Percentiles rank a stretch among this genome's conserved stretches.
Conservation (phyloP, 2,888 invertebrate genomes). For the Deilephila elpenor region DNA sequence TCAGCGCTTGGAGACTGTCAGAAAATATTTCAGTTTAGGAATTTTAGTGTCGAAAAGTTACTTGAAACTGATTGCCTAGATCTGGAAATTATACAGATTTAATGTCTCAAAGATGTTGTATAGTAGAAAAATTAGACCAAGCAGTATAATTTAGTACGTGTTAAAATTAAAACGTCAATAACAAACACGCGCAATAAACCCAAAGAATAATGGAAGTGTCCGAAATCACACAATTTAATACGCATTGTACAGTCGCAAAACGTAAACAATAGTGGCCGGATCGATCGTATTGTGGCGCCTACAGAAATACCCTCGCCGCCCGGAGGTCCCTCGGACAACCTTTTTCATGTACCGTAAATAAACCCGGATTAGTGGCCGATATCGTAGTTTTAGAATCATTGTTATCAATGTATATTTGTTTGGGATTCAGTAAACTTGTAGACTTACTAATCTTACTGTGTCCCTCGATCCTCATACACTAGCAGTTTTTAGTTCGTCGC, state of each 20-base stretch:
- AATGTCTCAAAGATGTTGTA: no score
- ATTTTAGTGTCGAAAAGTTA: no score
- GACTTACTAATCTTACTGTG: no score
- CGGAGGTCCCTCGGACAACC: slow-evolving; percentile 24
- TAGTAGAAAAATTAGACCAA: no score
- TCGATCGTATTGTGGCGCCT: slow-evolving; percentile 32
- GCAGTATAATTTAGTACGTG: no score
- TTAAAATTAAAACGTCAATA: no score
- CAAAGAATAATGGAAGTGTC: not conserved
- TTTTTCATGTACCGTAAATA: slow-evolving; percentile 29
- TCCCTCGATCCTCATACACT: not conserved
- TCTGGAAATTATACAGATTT: no score
- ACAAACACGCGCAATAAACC: no score
- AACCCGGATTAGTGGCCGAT: slow-evolving; percentile 21
- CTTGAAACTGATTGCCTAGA: no score
- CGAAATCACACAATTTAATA: slow-evolving; percentile 14
- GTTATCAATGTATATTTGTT: slow-evolving; percentile 9
- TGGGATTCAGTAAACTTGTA: not conserved
- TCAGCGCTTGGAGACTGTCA: no score
- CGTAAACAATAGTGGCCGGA: slow-evolving; percentile 32
- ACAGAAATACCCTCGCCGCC: slow-evolving; percentile 20
- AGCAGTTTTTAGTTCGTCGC: slow-evolving; percentile 16
- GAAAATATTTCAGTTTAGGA: no score
- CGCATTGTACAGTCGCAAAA: slow-evolving; percentile 28
- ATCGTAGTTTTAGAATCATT: not conserved